Evolutionary conservation across 53 echinoderm and acorn worm species (phyloP), one percentile per base, ranked within the genome.

Genomic region (Stichopus horrens): DNA sequence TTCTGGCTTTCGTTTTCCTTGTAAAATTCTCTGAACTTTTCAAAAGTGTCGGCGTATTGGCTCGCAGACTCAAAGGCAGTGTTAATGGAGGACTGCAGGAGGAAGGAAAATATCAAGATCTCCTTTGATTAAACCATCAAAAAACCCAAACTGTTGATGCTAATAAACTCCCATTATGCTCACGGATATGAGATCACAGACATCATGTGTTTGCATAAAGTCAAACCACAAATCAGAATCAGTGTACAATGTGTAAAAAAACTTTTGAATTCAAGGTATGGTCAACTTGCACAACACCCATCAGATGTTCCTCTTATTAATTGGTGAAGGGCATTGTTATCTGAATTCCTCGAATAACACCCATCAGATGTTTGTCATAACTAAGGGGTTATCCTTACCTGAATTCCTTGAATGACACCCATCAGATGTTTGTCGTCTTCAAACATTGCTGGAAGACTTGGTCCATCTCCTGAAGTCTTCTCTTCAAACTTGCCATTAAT

Each of bases 401-500:
- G 94, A 77, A 98, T 96, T 76, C 93, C 94, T 78, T 88, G 87
- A 22, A 96, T 94, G 88, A 98, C 95, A 7, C 99, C 95, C 55
- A 92, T 91, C 21, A 98, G 87, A 80, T 98, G 99, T 86, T 93
- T 98, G 74, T 98, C 99, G 92, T 98, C 99, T 88, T 98, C 99
- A 94, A 98, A 98, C 99, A 98, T 98, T 6, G 95, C 93, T 22
- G 92, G 91, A 60, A 98, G 91, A 88, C 99, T 95, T 71, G 99
- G 99, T 23, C 99, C 99, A 93, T 98, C 99, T 11, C 99, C 99
- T 11, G 95, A 94, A 54, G 93, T 94, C 92, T 98, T 98, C 90
- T 98, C 99, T 59, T 98, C 99, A 86, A 98, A 96, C 88, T 98
- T 98, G 57, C 94, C 94, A 90, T 98, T 98, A 71, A 98, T 98